Evolutionary conservation across 2,113 vertebrate genomes (phyloP).

Genomic region (Sisor rabdophorus): DNA sequence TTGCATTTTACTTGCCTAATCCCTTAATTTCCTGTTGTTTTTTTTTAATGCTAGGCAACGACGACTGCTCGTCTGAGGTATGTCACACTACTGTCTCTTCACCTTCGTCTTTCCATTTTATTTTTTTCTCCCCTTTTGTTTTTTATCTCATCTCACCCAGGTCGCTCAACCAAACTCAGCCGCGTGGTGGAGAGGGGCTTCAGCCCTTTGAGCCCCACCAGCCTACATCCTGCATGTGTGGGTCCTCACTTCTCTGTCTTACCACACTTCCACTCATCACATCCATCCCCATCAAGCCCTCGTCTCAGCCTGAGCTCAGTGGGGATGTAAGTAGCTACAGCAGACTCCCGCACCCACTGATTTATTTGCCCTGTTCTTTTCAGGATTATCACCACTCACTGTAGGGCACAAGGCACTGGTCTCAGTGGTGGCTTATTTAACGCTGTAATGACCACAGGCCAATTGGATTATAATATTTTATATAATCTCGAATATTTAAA

Average conservation of each 20-base stretch:
- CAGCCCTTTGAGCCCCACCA: conserved; percentile 80
- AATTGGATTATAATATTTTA: background rate
- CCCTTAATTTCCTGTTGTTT: conserved; percentile 72
- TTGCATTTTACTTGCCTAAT: conserved; percentile 60
- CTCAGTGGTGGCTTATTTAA: background rate
- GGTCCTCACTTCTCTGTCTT: conserved; percentile 83
- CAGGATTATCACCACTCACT: background rate
- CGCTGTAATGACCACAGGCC: background rate
- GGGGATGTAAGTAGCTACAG: conserved; percentile 84
- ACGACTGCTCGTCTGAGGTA: conserved; percentile 91
- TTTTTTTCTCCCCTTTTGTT: conserved; percentile 57
- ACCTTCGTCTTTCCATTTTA: conserved; percentile 44
- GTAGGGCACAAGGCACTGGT: background rate
- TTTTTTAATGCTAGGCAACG: conserved; percentile 82
- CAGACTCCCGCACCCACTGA: conserved; percentile 43
- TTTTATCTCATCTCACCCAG: conserved; percentile 82
- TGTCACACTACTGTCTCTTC: conserved; percentile 72
- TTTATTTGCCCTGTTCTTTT: conserved; percentile 29
- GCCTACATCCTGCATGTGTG: conserved; percentile 82
- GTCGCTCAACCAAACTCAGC: conserved; percentile 90
- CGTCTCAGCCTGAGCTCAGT: conserved; percentile 73
- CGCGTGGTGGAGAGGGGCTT: conserved; percentile 80
- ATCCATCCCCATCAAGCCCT: conserved; percentile 55
- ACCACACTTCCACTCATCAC: conserved; percentile 84
- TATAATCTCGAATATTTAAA: background rate